Percentiles rank a stretch among this genome's conserved stretches.
phyloP scores from a whole-genome alignment of 1,140 invertebrate genomes.

The Aricia agestis region DNA sequence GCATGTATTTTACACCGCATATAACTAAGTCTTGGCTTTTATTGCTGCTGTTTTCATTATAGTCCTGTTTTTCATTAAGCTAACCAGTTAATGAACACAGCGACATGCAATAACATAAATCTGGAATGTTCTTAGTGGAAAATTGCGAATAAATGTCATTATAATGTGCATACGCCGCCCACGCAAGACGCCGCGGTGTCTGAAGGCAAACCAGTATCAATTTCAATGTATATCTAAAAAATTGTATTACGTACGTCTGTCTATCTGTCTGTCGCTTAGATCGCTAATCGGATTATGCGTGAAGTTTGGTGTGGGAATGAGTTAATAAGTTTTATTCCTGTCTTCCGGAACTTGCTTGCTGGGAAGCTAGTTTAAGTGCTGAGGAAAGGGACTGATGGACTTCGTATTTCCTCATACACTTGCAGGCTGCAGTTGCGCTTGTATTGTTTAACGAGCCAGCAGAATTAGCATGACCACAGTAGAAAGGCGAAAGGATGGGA shows the following conservation, averaged over 20 bases:
- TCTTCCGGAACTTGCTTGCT: neutral
- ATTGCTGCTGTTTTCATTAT: neutral
- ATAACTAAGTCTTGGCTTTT: neutral
- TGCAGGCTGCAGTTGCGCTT: too few species aligned
- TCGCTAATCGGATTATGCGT: neutral
- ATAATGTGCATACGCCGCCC: constrained; percentile 22
- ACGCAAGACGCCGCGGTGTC: constrained; percentile 52
- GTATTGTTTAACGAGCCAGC: too few species aligned
- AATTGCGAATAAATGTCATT: constrained; percentile 7
- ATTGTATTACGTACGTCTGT: neutral
- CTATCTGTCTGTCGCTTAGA: neutral
- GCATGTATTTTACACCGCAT: neutral
- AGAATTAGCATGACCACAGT: too few species aligned
- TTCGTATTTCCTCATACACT: too few species aligned
- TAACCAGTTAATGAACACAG: neutral
- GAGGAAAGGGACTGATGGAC: too few species aligned
- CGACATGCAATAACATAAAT: neutral
- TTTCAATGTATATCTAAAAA: neutral
- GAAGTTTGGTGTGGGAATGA: neutral
- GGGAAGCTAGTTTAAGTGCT: too few species aligned
- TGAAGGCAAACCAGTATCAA: constrained; percentile 52
- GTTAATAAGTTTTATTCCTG: neutral
- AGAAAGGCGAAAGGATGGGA: too few species aligned
- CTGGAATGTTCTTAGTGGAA: neutral
- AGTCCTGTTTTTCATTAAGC: neutral